Base-by-base conservation (phyloP, 2,113 vertebrate species). In the Nematolebias whitei region DNA sequence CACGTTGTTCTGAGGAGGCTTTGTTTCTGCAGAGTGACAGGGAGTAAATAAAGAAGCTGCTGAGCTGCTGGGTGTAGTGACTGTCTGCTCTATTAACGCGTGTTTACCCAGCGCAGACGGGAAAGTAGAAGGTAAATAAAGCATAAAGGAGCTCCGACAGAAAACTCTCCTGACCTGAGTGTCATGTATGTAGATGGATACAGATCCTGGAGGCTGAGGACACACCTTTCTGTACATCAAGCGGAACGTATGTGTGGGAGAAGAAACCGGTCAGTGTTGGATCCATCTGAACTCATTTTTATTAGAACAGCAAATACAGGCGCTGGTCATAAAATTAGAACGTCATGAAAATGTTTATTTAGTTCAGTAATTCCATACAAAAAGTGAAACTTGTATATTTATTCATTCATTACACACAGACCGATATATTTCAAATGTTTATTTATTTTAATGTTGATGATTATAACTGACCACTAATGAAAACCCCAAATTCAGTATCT, bases 81-180 rank as follows among this genome's bases (percentile, higher is more conserved):
- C 32, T 63, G 12, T 49, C 52, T 51, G 65, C 66, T 61, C 6
- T 60, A 72, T 63, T 49, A 50, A 7, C 29, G 54, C 2, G 22
- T 38, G 38, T 87, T 85, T 75, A 66, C 53, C 26, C 16, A 29
- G 63, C 26, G 39, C 49, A 61, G 59, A 83, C 52, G 57, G 12
- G 62, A 54, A 71, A 63, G 71, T 59, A 66, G 11, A 71, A 51
- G 19, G 82, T 73, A 85, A 91, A 91, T 62, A 84, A 62, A 58
- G 38, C 71, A 29, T 39, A 39, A 67, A 13, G 22, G 51, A 65
- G 22, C 1, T 44, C 43, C 55, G 43, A 12, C 52, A 38, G 51
- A 71, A 81, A 49, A 58, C 12, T 44, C 51, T 18, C 74, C 12
- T 35, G 12, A 60, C 26, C 24, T 44, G 13, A 68, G 61, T 44